Conservation (phyloP, 2,888 invertebrate species). For the Megalurothrips usitatus region DNA sequence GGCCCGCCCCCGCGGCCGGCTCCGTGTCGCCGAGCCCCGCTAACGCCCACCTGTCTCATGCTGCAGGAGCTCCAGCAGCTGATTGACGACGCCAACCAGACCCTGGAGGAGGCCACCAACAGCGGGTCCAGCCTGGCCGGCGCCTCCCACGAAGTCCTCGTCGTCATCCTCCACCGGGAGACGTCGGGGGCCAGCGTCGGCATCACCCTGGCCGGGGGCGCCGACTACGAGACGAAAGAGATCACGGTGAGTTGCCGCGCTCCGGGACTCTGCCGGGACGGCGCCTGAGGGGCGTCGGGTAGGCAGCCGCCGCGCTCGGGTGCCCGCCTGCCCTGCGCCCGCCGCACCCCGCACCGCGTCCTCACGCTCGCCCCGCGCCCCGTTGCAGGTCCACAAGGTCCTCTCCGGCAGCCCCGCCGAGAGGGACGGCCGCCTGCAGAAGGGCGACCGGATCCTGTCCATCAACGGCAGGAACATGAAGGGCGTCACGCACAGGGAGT, state of each 20-base stretch:
- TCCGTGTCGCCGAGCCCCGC: not conserved
- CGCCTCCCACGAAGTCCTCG: conserved; percentile 52
- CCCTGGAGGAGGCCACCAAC: conserved; percentile 52
- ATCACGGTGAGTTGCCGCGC: conserved; percentile 70
- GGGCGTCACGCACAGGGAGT: conserved; percentile 81
- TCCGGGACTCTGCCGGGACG: too few relatives aligned
- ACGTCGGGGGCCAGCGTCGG: conserved; percentile 72
- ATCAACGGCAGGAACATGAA: conserved; percentile 81
- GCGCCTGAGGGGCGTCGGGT: not conserved
- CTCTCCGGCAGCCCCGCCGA: conserved; percentile 81
- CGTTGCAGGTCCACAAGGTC: conserved; percentile 74
- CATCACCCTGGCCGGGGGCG: conserved; percentile 81
- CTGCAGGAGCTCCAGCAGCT: conserved; percentile 57
- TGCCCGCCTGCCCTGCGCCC: too few relatives aligned
- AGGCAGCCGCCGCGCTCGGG: not conserved
- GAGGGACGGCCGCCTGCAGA: conserved; percentile 76
- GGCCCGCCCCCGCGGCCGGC: not conserved
- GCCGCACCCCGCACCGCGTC: too few relatives aligned
- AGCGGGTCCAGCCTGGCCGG: conserved; percentile 38
- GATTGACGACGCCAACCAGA: conserved; percentile 62
- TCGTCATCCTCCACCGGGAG: conserved; percentile 63
- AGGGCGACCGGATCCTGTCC: conserved; percentile 82
- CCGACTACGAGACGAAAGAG: conserved; percentile 87
- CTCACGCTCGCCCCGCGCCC: too few relatives aligned
- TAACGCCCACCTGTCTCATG: not conserved